Evolutionary conservation across 2,113 vertebrate species (phyloP).

Genomic region (Shinisaurus crocodilurus): DNA sequence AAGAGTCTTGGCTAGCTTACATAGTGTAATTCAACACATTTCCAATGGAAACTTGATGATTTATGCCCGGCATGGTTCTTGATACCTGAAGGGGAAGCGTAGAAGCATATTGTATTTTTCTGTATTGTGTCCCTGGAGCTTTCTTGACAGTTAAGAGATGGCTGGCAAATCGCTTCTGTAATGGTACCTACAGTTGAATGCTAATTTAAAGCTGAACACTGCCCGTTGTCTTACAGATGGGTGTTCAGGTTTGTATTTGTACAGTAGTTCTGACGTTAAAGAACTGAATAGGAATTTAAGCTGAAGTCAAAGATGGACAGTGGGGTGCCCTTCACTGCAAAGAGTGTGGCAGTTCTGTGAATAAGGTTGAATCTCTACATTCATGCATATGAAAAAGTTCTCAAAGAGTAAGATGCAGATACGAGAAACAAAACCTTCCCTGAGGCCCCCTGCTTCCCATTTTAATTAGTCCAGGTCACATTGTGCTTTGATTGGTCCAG

Average conservation of each 20-base stretch:
- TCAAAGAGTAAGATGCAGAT: background rate
- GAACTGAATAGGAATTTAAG: background rate
- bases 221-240: slow-evolving; percentile 21
- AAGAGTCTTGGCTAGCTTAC: background rate
- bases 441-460: background rate
- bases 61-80: slow-evolving; percentile 18
- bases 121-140: slow-evolving; percentile 25
- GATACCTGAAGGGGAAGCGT: slow-evolving; percentile 6
- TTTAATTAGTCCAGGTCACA: background rate
- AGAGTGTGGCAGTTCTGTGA: slow-evolving; percentile 10
- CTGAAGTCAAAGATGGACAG: background rate
- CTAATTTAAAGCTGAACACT: background rate
- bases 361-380: slow-evolving; percentile 8
- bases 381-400: background rate
- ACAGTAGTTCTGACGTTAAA: background rate
- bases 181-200: background rate
- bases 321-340: background rate
- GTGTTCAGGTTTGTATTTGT: slow-evolving; percentile 5
- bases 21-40: slow-evolving; percentile 1
- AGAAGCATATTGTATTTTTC: slow-evolving; percentile 36
- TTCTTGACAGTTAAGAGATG: slow-evolving; percentile 28
- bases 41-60: background rate
- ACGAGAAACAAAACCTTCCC: background rate
- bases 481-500: background rate
- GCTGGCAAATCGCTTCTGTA: slow-evolving; percentile 24